These are phyloP conservation scores for Callosobruchus maculatus DNA, from an alignment of 2,888 invertebrate genomes.

Conservation along the genomic window DNA sequence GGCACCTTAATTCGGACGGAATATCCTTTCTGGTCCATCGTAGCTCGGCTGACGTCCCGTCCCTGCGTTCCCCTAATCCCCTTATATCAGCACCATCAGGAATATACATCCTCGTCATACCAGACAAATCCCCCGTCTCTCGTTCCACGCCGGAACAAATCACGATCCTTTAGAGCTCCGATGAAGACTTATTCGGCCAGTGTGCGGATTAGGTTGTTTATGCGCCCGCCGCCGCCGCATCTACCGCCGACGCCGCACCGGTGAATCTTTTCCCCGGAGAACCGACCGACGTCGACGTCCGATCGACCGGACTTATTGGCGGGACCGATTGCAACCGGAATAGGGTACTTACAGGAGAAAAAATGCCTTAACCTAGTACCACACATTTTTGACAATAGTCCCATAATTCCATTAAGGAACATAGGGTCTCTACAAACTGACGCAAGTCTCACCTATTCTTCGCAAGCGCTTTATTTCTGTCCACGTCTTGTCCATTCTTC, in stretches of 20 bases:
- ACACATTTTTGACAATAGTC: no score
- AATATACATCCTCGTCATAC: not conserved
- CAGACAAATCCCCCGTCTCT: not conserved
- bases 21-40: not conserved
- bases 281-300: not conserved
- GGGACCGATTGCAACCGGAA: not conserved
- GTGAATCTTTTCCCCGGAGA: not conserved
- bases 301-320: not conserved
- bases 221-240: not conserved
- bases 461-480: no score
- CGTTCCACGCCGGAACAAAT: not conserved
- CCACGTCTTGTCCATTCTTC: no score
- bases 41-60: not conserved
- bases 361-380: no score
- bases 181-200: not conserved
- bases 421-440: no score
- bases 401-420: no score
- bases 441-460: no score
- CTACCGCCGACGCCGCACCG: no score
- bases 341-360: no score
- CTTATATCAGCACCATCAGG: not conserved
- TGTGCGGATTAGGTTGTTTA: not conserved
- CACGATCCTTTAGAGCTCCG: not conserved
- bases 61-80: not conserved
- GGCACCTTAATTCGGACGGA: not conserved